These are phyloP conservation scores for Grammomys dolichurus DNA, from an alignment of 2,113 vertebrate genomes.

Conservation along the genomic window DNA sequence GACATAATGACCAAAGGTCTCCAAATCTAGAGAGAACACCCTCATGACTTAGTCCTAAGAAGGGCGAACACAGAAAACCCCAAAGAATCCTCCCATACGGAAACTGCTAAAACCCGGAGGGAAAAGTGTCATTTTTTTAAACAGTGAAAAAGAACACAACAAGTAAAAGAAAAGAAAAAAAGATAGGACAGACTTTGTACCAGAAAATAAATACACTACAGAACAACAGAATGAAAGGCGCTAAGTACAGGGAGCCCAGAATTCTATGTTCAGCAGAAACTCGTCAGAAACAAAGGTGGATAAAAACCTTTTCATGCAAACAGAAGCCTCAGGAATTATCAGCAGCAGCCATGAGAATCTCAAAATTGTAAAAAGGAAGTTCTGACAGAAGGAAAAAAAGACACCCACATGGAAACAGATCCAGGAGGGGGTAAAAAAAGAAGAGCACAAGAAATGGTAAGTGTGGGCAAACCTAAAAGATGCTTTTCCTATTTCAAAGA, in stretches of 20 bases:
- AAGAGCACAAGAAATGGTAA: slow-evolving; percentile 36
- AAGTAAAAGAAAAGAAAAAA: background rate
- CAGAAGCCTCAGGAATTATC: slow-evolving; percentile 59
- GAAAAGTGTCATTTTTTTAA: background rate
- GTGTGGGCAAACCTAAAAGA: slow-evolving; percentile 38
- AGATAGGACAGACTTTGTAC: slow-evolving; percentile 22
- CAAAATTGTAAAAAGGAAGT: slow-evolving; percentile 58
- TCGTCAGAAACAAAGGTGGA: slow-evolving; percentile 45
- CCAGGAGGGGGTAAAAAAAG: background rate
- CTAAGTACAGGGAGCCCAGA: background rate
- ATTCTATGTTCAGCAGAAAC: slow-evolving; percentile 39
- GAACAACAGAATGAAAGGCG: background rate
- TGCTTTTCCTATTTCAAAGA: slow-evolving; percentile 43
- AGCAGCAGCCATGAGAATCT: slow-evolving; percentile 1
- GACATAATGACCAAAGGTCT: background rate
- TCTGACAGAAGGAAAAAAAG: slow-evolving; percentile 54
- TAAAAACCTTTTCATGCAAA: slow-evolving; percentile 50
- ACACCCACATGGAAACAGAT: slow-evolving; percentile 8
- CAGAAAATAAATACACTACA: background rate
- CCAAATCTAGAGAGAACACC: background rate
- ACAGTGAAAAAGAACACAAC: background rate
- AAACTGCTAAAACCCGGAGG: slow-evolving; percentile 33
- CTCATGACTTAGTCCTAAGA: background rate
- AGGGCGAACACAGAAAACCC: slow-evolving; percentile 30
- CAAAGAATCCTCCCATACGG: background rate